Evolutionary conservation across 2,797 vertebrate genomes (phyloP), one percentile per base, ranked within the genome.

Genomic region (Lepus townsendii): DNA sequence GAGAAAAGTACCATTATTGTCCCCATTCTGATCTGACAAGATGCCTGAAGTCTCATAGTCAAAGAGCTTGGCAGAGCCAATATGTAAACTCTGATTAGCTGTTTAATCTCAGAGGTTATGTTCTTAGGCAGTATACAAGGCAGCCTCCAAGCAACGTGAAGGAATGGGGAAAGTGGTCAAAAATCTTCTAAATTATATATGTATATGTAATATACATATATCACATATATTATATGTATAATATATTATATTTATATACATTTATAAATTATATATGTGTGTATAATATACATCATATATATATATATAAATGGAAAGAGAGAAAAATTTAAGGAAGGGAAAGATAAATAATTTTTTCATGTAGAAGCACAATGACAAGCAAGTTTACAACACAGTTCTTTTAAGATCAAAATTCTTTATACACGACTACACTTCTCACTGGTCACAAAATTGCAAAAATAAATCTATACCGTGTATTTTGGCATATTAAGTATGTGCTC

Each of bases 401-500:
- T 73, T 66, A 89, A 78, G 54, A 16, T 95, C 19, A 75, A 76
- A 91, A 80, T 87, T 63, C 80, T 90, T 95, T 91, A 35, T 65
- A 52, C 12, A 5, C 78, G 24, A 38, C 3, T 14, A 91, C 0
- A 38, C 19, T 80, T 94, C 47, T 89, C 24, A 76, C 22, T 80
- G 42, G 91, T 83, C 17, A 83, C 17, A 57, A 26, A 89, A 38
- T 6, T 71, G 32, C 4, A 42, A n/a, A 47, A 0, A 68, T 82
- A 73, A 35, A 47, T 71, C 32, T 22, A 30, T 13, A 24, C 27
- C 50, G 4, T 35, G 26, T 85, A 4, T 27, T 85, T 65, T 65
- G 69, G 30, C 66, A 19, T 69, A 50, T 71, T 93, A 73, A n/a
- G 14, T 89, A 72, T 91, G 68, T 92, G 22, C 24, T 96, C 50